A percentile compares a stretch with the other conserved stretches of the same genome.
phyloP scores from a whole-genome alignment of 2,888 invertebrate species.

The Ectropis crepuscularia region DNA sequence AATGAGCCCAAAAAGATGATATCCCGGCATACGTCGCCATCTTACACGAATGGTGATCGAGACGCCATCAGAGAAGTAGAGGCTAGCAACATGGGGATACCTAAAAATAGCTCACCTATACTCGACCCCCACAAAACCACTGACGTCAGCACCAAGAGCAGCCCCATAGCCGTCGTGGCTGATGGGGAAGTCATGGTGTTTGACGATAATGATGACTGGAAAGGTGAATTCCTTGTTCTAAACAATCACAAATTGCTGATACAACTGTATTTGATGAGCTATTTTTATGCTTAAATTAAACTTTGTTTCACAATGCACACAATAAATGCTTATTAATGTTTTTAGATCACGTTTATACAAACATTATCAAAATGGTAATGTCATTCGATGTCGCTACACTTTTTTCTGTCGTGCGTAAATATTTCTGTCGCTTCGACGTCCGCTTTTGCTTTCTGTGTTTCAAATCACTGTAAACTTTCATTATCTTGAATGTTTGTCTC shows the following conservation, averaged over 20 bases:
- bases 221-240: conserved; percentile 73
- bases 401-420: not conserved
- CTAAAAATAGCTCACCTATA: conserved; percentile 79
- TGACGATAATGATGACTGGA: conserved; percentile 94
- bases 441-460: conserved; percentile 22
- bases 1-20: conserved; percentile 80
- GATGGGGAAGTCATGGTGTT: conserved; percentile 94
- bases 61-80: conserved; percentile 52
- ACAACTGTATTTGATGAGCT: not conserved
- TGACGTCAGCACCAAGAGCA: conserved; percentile 76
- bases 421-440: conserved; percentile 34
- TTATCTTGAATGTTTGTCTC: conserved; percentile 17
- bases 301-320: too few species aligned
- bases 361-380: not conserved
- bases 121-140: conserved; percentile 76
- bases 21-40: conserved; percentile 78
- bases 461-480: conserved; percentile 29
- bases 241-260: conserved; percentile 22
- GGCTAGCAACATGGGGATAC: conserved; percentile 70
- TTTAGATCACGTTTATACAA: not conserved
- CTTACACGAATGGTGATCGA: conserved; percentile 77
- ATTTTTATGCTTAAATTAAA: not conserved
- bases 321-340: not conserved
- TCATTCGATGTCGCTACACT: conserved; percentile 1
- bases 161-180: conserved; percentile 86